Evolutionary conservation across 2,113 vertebrate species (phyloP), one percentile per base, ranked within the genome.

Genomic region (Aramus guarauna): DNA sequence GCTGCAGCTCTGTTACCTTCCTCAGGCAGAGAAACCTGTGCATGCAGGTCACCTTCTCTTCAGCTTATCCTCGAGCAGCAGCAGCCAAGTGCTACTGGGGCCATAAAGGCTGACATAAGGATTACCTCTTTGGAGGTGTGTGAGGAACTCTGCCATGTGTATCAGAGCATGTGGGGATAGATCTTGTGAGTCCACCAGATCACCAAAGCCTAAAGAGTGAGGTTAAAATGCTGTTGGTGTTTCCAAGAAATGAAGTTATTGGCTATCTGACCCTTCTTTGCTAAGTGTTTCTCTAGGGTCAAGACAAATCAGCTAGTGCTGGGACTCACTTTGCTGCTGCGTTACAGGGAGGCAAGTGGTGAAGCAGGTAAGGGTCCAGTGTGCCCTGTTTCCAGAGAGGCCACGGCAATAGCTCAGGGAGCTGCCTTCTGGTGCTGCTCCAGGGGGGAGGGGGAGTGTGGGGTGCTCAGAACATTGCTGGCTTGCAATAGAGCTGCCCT

Each of bases 121-220:
- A 34, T 39, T 16, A 19, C 13, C 19, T 60, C 20, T 81, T 39
- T 43, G 60, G 18, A 53, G 14, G 12, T 2, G 1, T 5, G 13
- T 5, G 9, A 12, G 7, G 32, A 64, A 16, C 15, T 24, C 37
- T 7, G 26, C 69, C 3, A 1, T 6, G 12, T 48, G 3, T 78
- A 37, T 77, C 1, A 0, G 72, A 62, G 34, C 1, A 1, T 11
- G 3, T 24, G 18, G 8, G 11, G 11, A 16, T 17, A 43, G 56
- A 30, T 5, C 3, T 48, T 58, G 14, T 60, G 76, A 58, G n/a
- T 21, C n/a, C 20, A 43, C 12, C 23, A 71, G 48, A 37, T 32
- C 19, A 60, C 34, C 6, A 41, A 47, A 78, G 36, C 48, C 34
- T 72, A 17, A 75, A 52, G 30, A 34, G 4, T 4, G 39, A 87